Base-by-base conservation (phyloP, 1,140 invertebrate species). In the Drosophila pectinifera region DNA sequence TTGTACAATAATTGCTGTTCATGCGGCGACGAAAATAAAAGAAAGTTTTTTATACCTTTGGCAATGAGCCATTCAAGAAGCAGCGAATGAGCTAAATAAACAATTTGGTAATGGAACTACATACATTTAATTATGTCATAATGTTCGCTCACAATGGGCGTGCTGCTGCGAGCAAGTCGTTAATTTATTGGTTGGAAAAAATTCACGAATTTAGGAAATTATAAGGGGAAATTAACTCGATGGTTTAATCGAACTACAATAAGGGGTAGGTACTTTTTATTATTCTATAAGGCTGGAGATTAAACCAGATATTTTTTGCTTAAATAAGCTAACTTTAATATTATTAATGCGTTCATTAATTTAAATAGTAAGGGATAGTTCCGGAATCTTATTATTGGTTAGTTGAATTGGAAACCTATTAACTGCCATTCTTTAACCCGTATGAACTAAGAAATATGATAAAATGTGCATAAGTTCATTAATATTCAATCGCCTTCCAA, bases 21-120 rank as follows among this genome's bases (percentile, higher is more conserved):
- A 73, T 85, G 77, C 20, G 46, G 77, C 38, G 57, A 80, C 59
- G 82, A 48, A 65, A 62, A 84, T 73, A 85, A 85, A 85, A 86
- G 82, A 85, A 85, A 85, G 81, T 83, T 73, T 65, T 42, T 34
- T 56, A 45, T 61, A 62, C 42, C 36, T 42, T 65, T 56, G 65
- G 63, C 74, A 79, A 65, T 59, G 49, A 39, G 13, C 57, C 56
- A 64, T 55, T 54, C 49, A 59, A 20, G 28, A 45, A 56, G 49
- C 62, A 45, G 34, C 28, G 31, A 61, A 49, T 49, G 10, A 68
- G 70, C 61, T 54, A 53, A 68, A 55, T 39, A 83, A 80, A 68
- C 57, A 73, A 69, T 68, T 68, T 70, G 46, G 57, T 63, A 62
- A 77, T 72, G 68, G 65, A 55, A 56, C 45, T 65, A 70, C 46